phyloP scores from a whole-genome alignment of 2,888 invertebrate genomes.

The Lepidochitona cinerea region DNA sequence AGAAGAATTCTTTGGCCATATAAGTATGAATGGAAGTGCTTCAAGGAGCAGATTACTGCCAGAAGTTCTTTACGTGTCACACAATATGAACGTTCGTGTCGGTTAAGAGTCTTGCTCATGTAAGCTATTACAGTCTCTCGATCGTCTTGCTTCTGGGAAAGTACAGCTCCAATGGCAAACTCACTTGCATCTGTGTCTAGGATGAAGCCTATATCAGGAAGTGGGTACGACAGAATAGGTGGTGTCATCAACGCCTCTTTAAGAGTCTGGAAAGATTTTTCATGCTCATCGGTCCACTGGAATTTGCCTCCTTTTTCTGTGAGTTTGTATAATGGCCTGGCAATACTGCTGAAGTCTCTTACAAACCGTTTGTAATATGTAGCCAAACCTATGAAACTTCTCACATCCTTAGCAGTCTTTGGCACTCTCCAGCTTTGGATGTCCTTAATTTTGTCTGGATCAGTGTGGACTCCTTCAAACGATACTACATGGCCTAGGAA shows the following conservation, averaged over 20 bases:
- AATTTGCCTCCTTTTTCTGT: constrained; percentile 14
- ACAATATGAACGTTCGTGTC: constrained; percentile 12
- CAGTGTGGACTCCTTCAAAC: neutral
- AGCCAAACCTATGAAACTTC: constrained; percentile 7
- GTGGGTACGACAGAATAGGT: neutral
- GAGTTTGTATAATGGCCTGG: constrained; percentile 9
- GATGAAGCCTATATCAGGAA: neutral
- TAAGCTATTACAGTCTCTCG: constrained; percentile 12
- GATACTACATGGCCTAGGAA: constrained; percentile 9
- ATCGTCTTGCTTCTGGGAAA: constrained; percentile 11
- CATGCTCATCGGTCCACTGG: constrained; percentile 17
- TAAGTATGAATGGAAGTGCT: constrained; percentile 10
- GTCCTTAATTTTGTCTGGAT: constrained; percentile 7
- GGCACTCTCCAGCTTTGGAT: neutral
- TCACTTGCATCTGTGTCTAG: neutral
- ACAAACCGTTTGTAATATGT: constrained; percentile 7
- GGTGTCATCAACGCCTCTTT: constrained; percentile 14
- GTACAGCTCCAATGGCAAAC: constrained; percentile 12
- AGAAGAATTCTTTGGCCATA: neutral
- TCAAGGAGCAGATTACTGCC: constrained; percentile 1
- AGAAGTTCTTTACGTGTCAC: constrained; percentile 13
- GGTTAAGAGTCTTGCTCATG: neutral
- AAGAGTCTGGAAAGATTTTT: constrained; percentile 16
- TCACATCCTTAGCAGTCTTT: constrained; percentile 1
- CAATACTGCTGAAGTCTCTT: constrained; percentile 1